Conservation (phyloP, 1,140 invertebrate genomes). For the Oryzaephilus surinamensis region DNA sequence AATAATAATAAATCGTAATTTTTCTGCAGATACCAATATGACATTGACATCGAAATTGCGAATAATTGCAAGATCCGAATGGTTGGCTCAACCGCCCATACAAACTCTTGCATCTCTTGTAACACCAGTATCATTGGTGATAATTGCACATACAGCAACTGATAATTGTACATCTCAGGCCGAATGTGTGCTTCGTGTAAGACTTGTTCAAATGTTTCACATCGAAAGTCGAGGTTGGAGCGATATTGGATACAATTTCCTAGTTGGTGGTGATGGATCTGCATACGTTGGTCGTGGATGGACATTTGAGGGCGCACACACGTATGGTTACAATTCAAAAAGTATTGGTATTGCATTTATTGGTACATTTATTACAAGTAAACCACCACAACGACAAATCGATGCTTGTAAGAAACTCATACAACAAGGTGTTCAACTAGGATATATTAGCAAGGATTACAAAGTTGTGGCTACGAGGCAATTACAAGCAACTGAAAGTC, state of each 20-base stretch:
- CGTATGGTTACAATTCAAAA: constrained; percentile 46
- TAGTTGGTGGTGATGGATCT: constrained; percentile 59
- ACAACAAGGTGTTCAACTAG: constrained; percentile 20
- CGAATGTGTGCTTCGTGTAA: constrained; percentile 32
- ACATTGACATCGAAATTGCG: constrained; percentile 12
- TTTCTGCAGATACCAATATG: constrained; percentile 13
- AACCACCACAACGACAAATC: constrained; percentile 15
- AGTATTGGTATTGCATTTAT: constrained; percentile 57
- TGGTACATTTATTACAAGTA: constrained; percentile 44
- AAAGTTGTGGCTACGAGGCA: constrained; percentile 29
- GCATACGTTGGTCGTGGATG: constrained; percentile 55
- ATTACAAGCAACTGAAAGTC: constrained; percentile 27
- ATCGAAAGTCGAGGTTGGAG: constrained; percentile 50
- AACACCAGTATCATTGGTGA: constrained; percentile 21
- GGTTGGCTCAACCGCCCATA: constrained; percentile 49
- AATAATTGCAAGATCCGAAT: constrained; percentile 34
- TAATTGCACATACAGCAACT: constrained; percentile 35
- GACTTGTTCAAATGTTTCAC: constrained; percentile 57
- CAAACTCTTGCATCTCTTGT: constrained; percentile 31
- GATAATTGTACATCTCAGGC: constrained; percentile 33
- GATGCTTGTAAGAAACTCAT: constrained; percentile 19
- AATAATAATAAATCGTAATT: not conserved
- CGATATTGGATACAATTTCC: constrained; percentile 62
- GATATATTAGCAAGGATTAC: constrained; percentile 24
- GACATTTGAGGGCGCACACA: constrained; percentile 43